Evolutionary conservation across 2,113 vertebrate species (phyloP), one percentile per base, ranked within the genome.

Genomic region (Riparia riparia): DNA sequence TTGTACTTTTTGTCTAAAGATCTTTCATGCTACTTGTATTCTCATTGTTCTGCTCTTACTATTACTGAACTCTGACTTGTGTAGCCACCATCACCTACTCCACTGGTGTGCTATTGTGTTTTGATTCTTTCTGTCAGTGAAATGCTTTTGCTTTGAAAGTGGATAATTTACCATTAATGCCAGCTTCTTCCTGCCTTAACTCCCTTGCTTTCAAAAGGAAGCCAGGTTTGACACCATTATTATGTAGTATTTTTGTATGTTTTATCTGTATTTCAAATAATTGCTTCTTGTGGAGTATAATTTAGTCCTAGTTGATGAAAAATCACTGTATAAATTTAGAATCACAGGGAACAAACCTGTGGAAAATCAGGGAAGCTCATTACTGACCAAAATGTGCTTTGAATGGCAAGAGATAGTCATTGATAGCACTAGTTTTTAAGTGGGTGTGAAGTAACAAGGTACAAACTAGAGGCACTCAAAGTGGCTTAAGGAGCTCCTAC

Each of bases 191-290:
- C 45, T 88, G 18, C 22, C 31, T 80, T 76, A 42, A 32, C 3
- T 70, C 44, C 8, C 28, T 76, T 88, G 41, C 28, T 82, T 76
- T 76, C 9, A 60, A 82, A 93, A 93, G n/a, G 85, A 97, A 71
- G 49, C 29, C 47, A 65, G 12, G 25, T 91, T 28, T 51, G 63
- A 44, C 42, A 70, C 53, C 22, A 19, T 71, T 60, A 53, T 49
- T 93, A 53, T 85, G 63, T 47, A 85, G 10, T 37, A 71, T 83
- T 95, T 94, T 92, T 64, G 57, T 92, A 14, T 56, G 25, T 70
- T 91, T 91, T 92, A 72, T 68, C 65, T 71, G 42, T 15, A 10
- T 90, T 89, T 66, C 7, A 56, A 66, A 86, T 83, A 95, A 88
- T 73, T 95, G 45, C 53, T 60, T 89, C 17, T 44, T 58, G 7